A percentile compares a stretch with the other conserved stretches of the same genome.
Conservation (phyloP, 2,113 vertebrate species). For the Neoarius graeffei region DNA sequence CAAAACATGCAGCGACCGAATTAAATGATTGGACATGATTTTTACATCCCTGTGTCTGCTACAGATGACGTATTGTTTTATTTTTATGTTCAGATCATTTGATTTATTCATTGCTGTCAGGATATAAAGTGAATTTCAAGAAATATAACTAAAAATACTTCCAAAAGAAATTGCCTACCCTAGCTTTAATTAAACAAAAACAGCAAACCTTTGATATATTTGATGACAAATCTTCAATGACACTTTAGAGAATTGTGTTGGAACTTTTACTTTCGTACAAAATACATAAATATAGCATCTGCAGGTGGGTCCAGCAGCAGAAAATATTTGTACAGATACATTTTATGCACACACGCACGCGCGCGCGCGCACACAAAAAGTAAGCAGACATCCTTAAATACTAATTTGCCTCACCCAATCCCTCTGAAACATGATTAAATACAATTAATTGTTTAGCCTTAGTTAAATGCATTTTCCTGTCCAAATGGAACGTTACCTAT, state of each 20-base stretch:
- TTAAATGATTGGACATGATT: no score
- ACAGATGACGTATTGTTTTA: no score
- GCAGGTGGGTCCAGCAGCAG: conserved; percentile 43
- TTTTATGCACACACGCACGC: conserved; percentile 54
- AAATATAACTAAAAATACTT: no score
- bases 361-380: conserved; percentile 13
- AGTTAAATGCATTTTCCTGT: conserved; percentile 36
- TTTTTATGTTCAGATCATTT: no score
- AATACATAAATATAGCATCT: conserved; percentile 64
- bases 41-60: no score
- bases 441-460: conserved; percentile 25
- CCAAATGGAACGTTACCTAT: conserved; percentile 34
- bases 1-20: no score
- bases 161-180: no score
- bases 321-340: conserved; percentile 54
- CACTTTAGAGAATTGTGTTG: background rate
- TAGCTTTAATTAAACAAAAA: background rate
- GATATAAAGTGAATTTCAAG: no score
- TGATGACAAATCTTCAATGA: background rate
- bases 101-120: no score
- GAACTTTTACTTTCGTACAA: conserved; percentile 60
- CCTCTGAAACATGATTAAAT: conserved; percentile 53
- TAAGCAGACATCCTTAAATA: conserved; percentile 17
- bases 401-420: conserved; percentile 13
- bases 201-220: background rate